A percentile compares a stretch with the other conserved stretches of the same genome.
Conservation (phyloP, 2,113 vertebrate species). For the Protomyctophum bolini region DNA sequence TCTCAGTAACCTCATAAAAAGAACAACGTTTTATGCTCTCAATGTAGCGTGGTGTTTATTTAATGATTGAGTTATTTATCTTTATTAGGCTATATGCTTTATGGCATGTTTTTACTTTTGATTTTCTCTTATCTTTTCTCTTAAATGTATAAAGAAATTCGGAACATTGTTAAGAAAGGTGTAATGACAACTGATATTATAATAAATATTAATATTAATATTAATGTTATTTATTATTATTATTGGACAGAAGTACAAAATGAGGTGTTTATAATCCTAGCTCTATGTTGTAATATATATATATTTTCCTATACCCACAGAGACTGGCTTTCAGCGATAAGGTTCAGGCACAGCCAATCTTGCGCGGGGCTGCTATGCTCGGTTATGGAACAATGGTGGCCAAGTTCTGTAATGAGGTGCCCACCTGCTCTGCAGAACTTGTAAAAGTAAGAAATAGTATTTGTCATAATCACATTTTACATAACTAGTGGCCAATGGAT, state of each 20-base stretch:
- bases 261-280: too few species aligned
- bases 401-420: constrained; percentile 73
- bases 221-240: too few species aligned
- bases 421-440: constrained; percentile 65
- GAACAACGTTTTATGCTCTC: neutral
- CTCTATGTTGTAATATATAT: neutral
- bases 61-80: too few species aligned
- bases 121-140: neutral
- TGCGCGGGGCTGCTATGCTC: constrained; percentile 74
- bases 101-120: too few species aligned
- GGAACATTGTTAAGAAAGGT: neutral
- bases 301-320: constrained; percentile 57
- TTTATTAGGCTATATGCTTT: too few species aligned
- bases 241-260: too few species aligned
- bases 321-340: constrained; percentile 66
- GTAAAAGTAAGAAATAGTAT: constrained; percentile 56
- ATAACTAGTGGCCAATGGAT: neutral
- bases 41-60: neutral
- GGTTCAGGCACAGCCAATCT: constrained; percentile 61
- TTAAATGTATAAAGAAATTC: neutral
- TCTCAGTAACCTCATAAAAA: constrained; percentile 24
- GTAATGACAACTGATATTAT: neutral
- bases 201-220: too few species aligned
- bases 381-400: constrained; percentile 79
- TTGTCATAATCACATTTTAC: neutral